A percentile compares a stretch with the other conserved stretches of the same genome.
phyloP scores from a whole-genome alignment of 2,113 vertebrate species.

The Cnemophilus loriae region DNA sequence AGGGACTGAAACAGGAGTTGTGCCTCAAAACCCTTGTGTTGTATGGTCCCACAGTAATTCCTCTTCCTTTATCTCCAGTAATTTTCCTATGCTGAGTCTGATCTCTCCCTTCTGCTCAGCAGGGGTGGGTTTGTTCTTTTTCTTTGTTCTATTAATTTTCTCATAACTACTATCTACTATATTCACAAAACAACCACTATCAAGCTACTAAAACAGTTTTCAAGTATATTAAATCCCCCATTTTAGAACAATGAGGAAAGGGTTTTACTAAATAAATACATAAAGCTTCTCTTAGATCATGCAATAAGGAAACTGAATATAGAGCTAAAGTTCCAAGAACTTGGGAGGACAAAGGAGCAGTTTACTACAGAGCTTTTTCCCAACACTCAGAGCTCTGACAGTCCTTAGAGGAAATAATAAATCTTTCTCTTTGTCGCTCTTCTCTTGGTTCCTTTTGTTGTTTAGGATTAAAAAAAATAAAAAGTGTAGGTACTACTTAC shows the following conservation, averaged over 20 bases:
- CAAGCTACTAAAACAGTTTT: neutral
- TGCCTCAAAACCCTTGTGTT: neutral
- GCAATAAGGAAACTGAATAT: neutral
- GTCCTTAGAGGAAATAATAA: slow-evolving; percentile 25
- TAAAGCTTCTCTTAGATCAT: neutral
- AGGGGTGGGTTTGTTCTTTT: neutral
- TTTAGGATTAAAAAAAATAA: neutral
- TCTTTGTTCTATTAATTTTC: slow-evolving; percentile 10
- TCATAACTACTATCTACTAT: neutral
- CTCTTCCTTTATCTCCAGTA: neutral
- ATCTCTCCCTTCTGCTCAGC: neutral
- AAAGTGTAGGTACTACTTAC: neutral
- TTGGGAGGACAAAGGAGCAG: slow-evolving; percentile 1
- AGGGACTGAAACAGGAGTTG: neutral
- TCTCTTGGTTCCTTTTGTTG: slow-evolving; percentile 1
- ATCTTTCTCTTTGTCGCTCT: neutral
- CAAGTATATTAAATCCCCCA: neutral
- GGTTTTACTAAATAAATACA: neutral
- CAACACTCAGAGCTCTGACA: neutral
- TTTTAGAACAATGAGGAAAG: neutral
- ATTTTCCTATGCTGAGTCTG: neutral
- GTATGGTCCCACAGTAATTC: neutral
- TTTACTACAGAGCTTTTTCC: slow-evolving; percentile 10
- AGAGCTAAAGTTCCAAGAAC: slow-evolving; percentile 1
- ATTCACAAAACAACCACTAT: neutral